Percentiles rank a stretch among this genome's conserved stretches.
Conservation (phyloP, 2,888 invertebrate species). For the Troides helena region DNA sequence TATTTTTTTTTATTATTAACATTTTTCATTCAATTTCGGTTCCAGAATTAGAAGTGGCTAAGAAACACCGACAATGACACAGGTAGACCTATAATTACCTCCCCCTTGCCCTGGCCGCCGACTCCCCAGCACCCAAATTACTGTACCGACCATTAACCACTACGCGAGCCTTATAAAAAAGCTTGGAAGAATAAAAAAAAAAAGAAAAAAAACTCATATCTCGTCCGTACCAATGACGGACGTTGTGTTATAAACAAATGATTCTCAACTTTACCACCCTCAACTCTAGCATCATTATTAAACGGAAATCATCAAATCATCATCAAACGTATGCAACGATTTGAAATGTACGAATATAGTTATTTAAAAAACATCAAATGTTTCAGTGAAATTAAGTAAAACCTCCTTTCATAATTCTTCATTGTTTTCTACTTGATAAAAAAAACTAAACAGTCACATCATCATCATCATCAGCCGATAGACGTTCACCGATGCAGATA, state of each 20-base stretch:
- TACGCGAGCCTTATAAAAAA: conserved; percentile 72
- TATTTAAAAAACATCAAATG: too few species aligned
- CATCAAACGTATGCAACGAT: conserved; percentile 16
- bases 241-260: conserved; percentile 34
- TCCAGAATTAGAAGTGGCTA: conserved; percentile 57
- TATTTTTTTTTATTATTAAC: conserved; percentile 18
- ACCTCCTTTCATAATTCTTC: too few species aligned
- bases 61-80: conserved; percentile 74
- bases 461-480: too few species aligned
- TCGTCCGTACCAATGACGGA: conserved; percentile 57
- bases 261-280: conserved; percentile 41
- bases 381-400: too few species aligned
- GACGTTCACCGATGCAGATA: too few species aligned
- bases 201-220: conserved; percentile 41
- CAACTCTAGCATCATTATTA: conserved; percentile 3
- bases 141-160: conserved; percentile 69
- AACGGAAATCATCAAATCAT: not conserved
- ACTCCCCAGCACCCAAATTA: conserved; percentile 60
- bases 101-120: conserved; percentile 43
- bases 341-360: conserved; percentile 5
- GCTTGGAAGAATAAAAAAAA: conserved; percentile 51
- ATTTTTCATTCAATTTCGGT: conserved; percentile 52
- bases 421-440: too few species aligned
- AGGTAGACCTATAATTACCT: conserved; percentile 73
- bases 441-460: too few species aligned